These are phyloP conservation scores for Alligator sinensis DNA, from an alignment of 2,113 vertebrate species.

Conservation along the genomic window DNA sequence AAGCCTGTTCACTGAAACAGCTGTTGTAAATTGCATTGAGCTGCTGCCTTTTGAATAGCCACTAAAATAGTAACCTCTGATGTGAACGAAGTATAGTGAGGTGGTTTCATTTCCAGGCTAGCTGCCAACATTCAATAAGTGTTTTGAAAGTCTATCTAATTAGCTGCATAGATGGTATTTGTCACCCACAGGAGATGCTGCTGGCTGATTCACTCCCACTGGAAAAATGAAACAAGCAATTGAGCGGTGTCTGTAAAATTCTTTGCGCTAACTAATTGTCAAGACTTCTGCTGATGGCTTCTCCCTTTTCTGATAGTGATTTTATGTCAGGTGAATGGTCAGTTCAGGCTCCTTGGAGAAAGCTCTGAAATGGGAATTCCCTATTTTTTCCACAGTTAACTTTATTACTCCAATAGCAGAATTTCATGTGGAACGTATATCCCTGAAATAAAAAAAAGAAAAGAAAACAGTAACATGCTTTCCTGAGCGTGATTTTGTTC, in stretches of 20 bases:
- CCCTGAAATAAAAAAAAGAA: neutral
- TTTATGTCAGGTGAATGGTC: neutral
- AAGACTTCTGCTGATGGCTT: neutral
- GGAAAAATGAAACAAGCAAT: neutral
- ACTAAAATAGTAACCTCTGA: neutral
- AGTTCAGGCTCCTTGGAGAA: neutral
- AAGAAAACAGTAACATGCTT: neutral
- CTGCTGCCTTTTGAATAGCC: neutral
- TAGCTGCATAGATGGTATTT: neutral
- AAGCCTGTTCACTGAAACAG: neutral
- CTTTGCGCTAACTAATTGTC: neutral
- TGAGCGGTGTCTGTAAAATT: neutral
- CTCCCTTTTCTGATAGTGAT: neutral
- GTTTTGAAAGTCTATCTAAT: neutral
- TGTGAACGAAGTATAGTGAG: neutral
- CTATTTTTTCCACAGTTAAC: neutral
- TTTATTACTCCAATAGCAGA: neutral
- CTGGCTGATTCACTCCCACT: neutral
- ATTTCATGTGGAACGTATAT: too few relatives aligned
- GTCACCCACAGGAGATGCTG: neutral
- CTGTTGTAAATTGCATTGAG: neutral
- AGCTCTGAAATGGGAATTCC: neutral
- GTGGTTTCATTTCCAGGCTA: neutral
- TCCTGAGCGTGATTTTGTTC: neutral
- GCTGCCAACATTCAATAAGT: fast-evolving